Evolutionary conservation across 2,113 vertebrate genomes (phyloP), one percentile per base, ranked within the genome.

Genomic region (Etia nguti): DNA sequence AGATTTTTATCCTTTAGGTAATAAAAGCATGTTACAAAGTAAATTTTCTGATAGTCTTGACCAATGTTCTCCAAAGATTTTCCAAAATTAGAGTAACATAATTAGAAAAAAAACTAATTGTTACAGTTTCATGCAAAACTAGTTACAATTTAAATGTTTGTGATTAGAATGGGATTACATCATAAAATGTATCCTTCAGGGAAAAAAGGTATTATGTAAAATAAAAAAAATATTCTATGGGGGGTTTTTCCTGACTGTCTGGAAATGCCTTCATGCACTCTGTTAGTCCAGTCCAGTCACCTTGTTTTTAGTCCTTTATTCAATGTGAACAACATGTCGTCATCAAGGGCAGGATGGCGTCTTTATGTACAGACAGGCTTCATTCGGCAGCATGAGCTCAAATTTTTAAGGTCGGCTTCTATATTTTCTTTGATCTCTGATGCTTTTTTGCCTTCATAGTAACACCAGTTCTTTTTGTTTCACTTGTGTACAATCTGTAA

Each of bases 261-360:
- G 10, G 24, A 77, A 77, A 77, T 50, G 16, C 4, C 8, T 54
- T 34, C 6, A 8, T 38, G 60, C 34, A 38, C 20, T 22, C 20
- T 22, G 34, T 65, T 65, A 65, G 60, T 68, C 34, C 34, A 65
- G 60, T 68, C 60, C 20, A 68, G 6, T 38, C 60, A 68, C 60
- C 34, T 68, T 22, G 34, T 68, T 68, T 68, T 68, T 68, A 68
- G 60, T 68, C 60, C 20, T 38, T 77, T 26, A 77, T 77, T 31
- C 48, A 77, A 12, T 77, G 16, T 50, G 70, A 31, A 50, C 41
- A 75, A 48, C 43, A 20, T 4, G 43, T 11, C 16, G 13, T 43
- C 24, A 50, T 77, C 24, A 77, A 50, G 24, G 10, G 10, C 16
- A 77, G 16, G 26, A 31, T 77, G 46, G 6, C 0, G 0, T 50